Conservation (phyloP, 2,113 vertebrate species). For the Penelope pileata region DNA sequence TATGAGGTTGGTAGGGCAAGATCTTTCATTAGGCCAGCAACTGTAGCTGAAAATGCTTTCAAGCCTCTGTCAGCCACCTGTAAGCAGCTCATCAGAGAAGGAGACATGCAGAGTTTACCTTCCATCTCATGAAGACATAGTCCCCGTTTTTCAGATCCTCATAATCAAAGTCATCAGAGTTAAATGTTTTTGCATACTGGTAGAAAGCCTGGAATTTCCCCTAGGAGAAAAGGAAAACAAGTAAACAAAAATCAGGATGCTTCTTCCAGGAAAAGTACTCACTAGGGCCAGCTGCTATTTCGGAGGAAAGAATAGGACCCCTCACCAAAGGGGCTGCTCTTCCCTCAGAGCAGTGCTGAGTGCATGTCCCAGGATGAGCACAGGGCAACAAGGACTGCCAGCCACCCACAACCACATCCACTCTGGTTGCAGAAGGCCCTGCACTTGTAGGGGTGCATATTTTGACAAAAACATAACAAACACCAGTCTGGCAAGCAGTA, state of each 20-base stretch:
- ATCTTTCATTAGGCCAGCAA: background rate
- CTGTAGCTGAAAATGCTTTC: background rate
- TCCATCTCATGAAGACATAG: constrained; percentile 99
- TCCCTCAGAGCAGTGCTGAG: background rate
- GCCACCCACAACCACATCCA: background rate
- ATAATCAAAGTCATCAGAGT: constrained; percentile 96
- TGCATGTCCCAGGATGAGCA: background rate
- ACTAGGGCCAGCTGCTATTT: background rate
- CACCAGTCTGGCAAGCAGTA: background rate
- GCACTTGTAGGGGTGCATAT: background rate
- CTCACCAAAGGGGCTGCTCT: background rate
- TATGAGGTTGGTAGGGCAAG: background rate
- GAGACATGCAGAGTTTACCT: constrained; percentile 77
- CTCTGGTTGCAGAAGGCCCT: background rate
- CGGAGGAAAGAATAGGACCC: background rate
- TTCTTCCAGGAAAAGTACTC: background rate
- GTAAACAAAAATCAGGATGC: background rate
- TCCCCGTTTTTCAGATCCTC: constrained; percentile 93
- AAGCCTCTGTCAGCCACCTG: background rate
- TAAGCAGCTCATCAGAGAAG: background rate
- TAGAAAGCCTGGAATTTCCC: constrained; percentile 99
- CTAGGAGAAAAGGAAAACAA: constrained; percentile 66
- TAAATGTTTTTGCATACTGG: constrained; percentile 97
- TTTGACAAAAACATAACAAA: background rate
- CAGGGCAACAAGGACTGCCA: background rate